Evolutionary conservation across 2,797 vertebrate genomes (phyloP).

Genomic region (Anguilla obscura): DNA sequence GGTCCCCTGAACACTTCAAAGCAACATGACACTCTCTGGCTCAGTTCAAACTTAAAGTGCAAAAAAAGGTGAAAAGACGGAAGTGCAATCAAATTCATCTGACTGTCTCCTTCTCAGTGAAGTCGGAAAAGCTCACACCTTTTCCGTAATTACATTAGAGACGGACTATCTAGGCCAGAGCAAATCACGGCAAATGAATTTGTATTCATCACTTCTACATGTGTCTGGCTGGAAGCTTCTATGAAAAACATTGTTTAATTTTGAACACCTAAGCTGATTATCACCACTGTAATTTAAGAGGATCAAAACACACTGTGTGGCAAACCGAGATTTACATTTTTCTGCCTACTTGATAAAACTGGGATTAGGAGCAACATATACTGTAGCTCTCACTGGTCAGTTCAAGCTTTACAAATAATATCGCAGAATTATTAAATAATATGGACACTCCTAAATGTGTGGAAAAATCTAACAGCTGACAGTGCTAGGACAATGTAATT

Average conservation of each 20-base stretch:
- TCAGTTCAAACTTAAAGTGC: conserved; percentile 14
- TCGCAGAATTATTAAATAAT: neutral
- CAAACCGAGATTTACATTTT: neutral
- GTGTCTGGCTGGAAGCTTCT: neutral
- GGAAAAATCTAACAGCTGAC: neutral
- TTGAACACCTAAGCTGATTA: conserved; percentile 3
- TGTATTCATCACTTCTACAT: neutral
- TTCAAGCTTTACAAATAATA: neutral
- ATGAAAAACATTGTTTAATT: conserved; percentile 15
- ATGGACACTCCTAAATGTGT: neutral
- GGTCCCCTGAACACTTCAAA: conserved; percentile 31
- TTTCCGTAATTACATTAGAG: conserved; percentile 2
- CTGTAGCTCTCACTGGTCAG: neutral
- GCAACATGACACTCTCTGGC: conserved; percentile 39
- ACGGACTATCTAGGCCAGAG: conserved; percentile 13
- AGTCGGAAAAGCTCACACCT: neutral
- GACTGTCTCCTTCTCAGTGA: neutral
- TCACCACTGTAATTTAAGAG: conserved; percentile 9
- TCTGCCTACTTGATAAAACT: neutral
- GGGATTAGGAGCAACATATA: neutral
- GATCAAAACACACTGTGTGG: conserved; percentile 14
- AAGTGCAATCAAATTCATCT: neutral
- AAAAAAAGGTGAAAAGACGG: conserved; percentile 6
- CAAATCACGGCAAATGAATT: neutral
- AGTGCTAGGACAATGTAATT: neutral